A percentile compares a stretch with the other conserved stretches of the same genome.
phyloP scores from a whole-genome alignment of 2,797 vertebrate species.

The Gallinago stenura region DNA sequence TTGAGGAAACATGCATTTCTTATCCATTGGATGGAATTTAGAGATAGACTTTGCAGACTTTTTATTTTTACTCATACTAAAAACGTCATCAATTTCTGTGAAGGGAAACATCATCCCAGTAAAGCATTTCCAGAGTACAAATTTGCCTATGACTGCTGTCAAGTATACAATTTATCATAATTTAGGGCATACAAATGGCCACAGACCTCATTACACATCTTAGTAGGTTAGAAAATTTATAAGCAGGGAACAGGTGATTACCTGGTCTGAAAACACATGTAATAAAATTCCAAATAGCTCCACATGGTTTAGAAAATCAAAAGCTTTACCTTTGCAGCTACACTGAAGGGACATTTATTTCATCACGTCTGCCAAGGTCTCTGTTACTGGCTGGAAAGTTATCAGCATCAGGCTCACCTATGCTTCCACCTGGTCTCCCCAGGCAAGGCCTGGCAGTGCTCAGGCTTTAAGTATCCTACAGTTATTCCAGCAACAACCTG shows the following conservation, averaged over 20 bases:
- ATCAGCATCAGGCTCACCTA: conserved; percentile 4
- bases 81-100: not conserved
- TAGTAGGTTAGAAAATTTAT: not conserved
- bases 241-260: not conserved
- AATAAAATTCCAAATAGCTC: not conserved
- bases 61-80: not conserved
- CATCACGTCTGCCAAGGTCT: not conserved
- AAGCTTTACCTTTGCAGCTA: conserved; percentile 46
- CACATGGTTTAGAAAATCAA: conserved; percentile 32
- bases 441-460: not conserved
- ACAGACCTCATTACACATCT: not conserved
- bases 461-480: not conserved
- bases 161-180: not conserved
- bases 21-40: not conserved
- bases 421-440: not conserved
- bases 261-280: not conserved
- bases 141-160: not conserved
- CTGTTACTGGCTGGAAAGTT: conserved; percentile 36
- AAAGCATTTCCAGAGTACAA: not conserved
- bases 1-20: not conserved
- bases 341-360: conserved; percentile 27
- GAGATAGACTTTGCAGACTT: not conserved
- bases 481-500: not conserved
- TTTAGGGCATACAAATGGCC: not conserved
- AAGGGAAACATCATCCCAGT: not conserved